Conservation (phyloP, 2,888 invertebrate species). For the Parapristionchus giblindavisi region DNA sequence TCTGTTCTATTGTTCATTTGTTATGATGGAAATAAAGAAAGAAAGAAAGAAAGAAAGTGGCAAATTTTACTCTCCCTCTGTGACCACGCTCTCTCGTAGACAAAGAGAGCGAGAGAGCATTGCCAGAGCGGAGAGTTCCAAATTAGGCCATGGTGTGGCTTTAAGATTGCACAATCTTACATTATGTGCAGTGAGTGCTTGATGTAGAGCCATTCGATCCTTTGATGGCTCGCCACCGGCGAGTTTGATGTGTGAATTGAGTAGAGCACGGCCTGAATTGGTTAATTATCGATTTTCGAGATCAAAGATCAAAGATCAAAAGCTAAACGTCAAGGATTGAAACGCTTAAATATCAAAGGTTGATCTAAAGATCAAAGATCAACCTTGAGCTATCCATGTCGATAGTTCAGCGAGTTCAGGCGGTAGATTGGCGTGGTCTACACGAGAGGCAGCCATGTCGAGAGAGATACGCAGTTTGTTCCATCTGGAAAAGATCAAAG, state of each 20-base stretch:
- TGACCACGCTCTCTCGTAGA: too few relatives aligned
- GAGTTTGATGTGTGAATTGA: slow-evolving; percentile 45
- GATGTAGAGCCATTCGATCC: slow-evolving; percentile 33
- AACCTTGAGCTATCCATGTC: slow-evolving; percentile 53
- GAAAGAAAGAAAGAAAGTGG: too few relatives aligned
- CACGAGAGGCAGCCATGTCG: slow-evolving; percentile 50
- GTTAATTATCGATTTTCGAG: not conserved
- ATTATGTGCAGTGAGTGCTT: slow-evolving; percentile 14
- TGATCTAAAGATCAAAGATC: slow-evolving; percentile 47
- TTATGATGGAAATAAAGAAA: too few relatives aligned
- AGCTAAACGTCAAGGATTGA: not conserved
- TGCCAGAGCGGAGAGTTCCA: too few relatives aligned
- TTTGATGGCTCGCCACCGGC: slow-evolving; percentile 47
- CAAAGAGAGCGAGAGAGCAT: too few relatives aligned
- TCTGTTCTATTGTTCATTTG: too few relatives aligned
- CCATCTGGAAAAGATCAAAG: slow-evolving; percentile 43
- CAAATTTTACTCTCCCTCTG: too few relatives aligned
- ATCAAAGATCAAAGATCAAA: not conserved
- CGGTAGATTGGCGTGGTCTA: slow-evolving; percentile 50
- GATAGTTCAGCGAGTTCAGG: slow-evolving; percentile 55
- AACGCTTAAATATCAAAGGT: too few relatives aligned
- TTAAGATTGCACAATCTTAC: too few relatives aligned
- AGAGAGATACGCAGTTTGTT: slow-evolving; percentile 53
- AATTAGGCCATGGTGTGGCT: too few relatives aligned
- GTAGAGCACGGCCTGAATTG: slow-evolving; percentile 23